Evolutionary conservation across 2,113 vertebrate genomes (phyloP).

Genomic region (Stomatorhinus ivindoensis): DNA sequence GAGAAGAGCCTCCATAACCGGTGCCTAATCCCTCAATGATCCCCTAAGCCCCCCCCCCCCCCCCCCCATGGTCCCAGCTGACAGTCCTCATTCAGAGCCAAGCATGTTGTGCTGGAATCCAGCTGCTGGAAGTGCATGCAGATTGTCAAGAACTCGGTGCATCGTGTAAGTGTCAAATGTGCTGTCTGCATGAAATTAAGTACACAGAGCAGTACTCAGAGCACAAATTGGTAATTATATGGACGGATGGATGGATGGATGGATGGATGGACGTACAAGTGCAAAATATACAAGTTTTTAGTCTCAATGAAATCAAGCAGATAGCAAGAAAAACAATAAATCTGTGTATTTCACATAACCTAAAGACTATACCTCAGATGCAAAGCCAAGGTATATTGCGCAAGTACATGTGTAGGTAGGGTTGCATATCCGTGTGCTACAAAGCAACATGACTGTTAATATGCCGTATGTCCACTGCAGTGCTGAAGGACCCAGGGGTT

Average conservation of each 20-base stretch:
- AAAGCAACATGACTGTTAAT: slow-evolving; percentile 34
- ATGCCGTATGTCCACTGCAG: slow-evolving; percentile 39
- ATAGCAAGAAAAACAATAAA: background rate
- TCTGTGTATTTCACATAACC: background rate
- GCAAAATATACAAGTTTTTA: background rate
- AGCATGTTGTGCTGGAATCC: background rate
- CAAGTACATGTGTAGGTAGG: slow-evolving; percentile 9
- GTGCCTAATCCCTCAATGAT: background rate
- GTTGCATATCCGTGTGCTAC: background rate
- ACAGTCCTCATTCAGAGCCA: background rate
- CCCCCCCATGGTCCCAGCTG: background rate
- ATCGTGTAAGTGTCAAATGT: background rate
- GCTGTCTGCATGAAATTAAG: background rate
- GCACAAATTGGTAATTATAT: background rate
- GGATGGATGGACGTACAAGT: background rate
- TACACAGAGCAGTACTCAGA: background rate
- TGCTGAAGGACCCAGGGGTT: slow-evolving; percentile 21
- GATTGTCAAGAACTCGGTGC: background rate
- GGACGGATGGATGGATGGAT: background rate
- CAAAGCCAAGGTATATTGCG: background rate
- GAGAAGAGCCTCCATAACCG: background rate
- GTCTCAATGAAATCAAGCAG: background rate
- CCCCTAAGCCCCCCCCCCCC: background rate
- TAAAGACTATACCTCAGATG: background rate
- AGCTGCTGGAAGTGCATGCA: background rate